phyloP scores from a whole-genome alignment of 2,888 invertebrate genomes.

The Atherix ibis region DNA sequence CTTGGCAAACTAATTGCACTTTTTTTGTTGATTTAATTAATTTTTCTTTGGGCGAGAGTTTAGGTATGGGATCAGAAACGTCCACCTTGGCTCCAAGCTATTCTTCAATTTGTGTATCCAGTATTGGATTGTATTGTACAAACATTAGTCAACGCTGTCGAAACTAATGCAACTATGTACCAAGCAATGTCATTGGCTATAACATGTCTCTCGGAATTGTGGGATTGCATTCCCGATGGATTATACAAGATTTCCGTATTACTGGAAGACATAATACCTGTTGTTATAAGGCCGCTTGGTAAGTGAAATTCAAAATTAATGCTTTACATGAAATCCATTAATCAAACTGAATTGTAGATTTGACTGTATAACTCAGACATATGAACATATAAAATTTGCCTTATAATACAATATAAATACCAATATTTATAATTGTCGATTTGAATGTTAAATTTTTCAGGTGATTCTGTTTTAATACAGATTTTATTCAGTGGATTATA shows the following conservation, averaged over 20 bases:
- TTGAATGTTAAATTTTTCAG: slow-evolving; percentile 12
- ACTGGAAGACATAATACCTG: slow-evolving; percentile 52
- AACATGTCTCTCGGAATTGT: slow-evolving; percentile 50
- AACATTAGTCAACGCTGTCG: slow-evolving; percentile 51
- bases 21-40: not conserved
- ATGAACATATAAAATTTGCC: too few species aligned
- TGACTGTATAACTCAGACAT: too few species aligned
- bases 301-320: slow-evolving; percentile 20
- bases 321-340: not conserved
- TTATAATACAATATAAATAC: too few species aligned
- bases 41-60: not conserved
- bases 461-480: slow-evolving; percentile 53
- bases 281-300: slow-evolving; percentile 49
- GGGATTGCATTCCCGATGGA: slow-evolving; percentile 48
- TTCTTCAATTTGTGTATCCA: slow-evolving; percentile 47
- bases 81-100: slow-evolving; percentile 61
- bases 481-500: slow-evolving; percentile 53
- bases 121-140: slow-evolving; percentile 47
- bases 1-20: not conserved
- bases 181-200: slow-evolving; percentile 63
- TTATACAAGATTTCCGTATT: slow-evolving; percentile 41
- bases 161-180: slow-evolving; percentile 64
- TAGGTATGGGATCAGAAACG: slow-evolving; percentile 69
- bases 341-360: not conserved
- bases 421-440: not conserved